A percentile compares a stretch with the other conserved stretches of the same genome.
Evolutionary conservation across 2,797 vertebrate genomes (phyloP).

Genomic region (Eulemur mongoz): DNA sequence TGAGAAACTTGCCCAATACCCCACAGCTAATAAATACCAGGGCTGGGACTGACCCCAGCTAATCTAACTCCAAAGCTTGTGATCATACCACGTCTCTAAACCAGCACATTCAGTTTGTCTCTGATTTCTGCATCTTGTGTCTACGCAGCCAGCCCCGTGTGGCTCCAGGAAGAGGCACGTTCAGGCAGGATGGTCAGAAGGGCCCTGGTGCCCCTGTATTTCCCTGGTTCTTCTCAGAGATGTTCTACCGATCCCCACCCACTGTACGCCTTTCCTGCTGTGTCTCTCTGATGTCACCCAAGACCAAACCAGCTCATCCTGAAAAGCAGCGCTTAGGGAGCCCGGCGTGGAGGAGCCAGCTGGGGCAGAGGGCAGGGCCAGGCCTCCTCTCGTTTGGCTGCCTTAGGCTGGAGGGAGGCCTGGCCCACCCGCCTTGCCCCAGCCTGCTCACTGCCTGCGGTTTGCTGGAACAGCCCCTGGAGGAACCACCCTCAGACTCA

Average conservation of each 20-base stretch:
- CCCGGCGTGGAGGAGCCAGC: not conserved
- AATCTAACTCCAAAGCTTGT: not conserved
- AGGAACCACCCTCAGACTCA: not conserved
- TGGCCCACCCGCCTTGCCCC: not conserved
- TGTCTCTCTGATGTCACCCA: not conserved
- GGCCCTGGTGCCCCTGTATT: not conserved
- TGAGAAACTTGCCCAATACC: not conserved
- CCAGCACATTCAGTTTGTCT: not conserved
- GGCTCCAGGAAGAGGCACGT: not conserved
- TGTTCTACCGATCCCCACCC: not conserved
- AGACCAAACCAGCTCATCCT: slow-evolving; percentile 34
- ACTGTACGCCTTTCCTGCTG: not conserved
- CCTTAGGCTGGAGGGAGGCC: not conserved
- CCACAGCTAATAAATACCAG: not conserved
- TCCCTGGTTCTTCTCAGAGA: not conserved
- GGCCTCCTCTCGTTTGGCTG: not conserved
- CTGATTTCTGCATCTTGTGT: not conserved
- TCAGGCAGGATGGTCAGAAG: not conserved
- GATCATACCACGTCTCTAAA: not conserved
- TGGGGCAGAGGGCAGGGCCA: not conserved
- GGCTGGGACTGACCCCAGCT: not conserved
- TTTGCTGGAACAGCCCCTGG: accelerated
- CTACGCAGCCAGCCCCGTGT: not conserved
- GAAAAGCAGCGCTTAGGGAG: not conserved
- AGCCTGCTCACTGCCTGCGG: not conserved